phyloP scores from a whole-genome alignment of 2,888 invertebrate genomes.

The Tiliacea citrago region DNA sequence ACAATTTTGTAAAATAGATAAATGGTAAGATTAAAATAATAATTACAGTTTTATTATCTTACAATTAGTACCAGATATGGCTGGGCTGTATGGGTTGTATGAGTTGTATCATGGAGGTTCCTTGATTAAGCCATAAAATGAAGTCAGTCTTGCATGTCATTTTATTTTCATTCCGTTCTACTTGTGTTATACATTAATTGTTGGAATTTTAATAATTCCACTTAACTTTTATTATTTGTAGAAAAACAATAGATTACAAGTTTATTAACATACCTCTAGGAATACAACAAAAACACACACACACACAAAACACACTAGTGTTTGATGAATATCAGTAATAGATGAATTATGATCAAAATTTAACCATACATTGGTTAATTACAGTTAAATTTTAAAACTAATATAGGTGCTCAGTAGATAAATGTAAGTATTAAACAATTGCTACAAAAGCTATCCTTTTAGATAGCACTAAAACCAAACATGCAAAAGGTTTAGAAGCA shows the following conservation, averaged over 20 bases:
- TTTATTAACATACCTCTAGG: conserved; percentile 24
- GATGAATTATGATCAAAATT: not conserved
- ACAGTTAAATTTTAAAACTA: not conserved
- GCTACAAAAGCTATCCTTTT: not conserved
- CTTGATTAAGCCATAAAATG: conserved; percentile 59
- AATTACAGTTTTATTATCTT: conserved; percentile 42
- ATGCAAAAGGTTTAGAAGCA: not conserved
- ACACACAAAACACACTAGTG: too few relatives aligned
- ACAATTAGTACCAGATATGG: conserved; percentile 34
- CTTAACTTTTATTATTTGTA: conserved; percentile 29
- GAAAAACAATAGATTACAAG: conserved; percentile 27
- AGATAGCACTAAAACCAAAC: not conserved
- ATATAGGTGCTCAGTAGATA: not conserved
- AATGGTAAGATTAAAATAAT: conserved; percentile 36
- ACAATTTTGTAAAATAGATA: conserved; percentile 33
- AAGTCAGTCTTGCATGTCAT: conserved; percentile 57
- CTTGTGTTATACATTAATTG: conserved; percentile 34
- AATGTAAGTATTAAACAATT: not conserved
- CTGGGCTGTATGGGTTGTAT: not conserved
- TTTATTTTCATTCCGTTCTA: conserved; percentile 49
- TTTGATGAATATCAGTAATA: not conserved
- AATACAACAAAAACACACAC: too few relatives aligned
- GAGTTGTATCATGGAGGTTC: conserved; percentile 31
- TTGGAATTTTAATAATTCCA: conserved; percentile 49
- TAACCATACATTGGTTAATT: not conserved